These are phyloP conservation scores for Steatornis caripensis DNA, from an alignment of 2,113 vertebrate species.

Conservation along the genomic window DNA sequence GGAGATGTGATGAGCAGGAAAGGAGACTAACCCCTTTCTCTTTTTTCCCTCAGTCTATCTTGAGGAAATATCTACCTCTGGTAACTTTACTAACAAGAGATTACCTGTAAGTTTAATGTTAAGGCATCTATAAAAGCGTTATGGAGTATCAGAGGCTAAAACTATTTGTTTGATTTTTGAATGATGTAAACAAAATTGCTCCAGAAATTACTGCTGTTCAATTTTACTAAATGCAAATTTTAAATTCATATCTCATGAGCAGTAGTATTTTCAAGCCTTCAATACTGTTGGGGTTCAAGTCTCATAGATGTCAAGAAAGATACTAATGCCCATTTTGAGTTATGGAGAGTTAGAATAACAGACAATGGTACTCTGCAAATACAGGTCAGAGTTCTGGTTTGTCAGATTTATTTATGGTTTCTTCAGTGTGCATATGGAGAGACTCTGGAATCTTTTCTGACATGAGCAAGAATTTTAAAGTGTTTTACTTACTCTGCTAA, in stretches of 20 bases:
- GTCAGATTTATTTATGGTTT: neutral
- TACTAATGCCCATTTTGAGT: neutral
- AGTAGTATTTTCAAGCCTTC: neutral
- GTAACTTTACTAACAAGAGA: neutral
- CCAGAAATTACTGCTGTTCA: neutral
- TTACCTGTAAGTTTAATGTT: neutral
- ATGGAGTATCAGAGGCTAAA: neutral
- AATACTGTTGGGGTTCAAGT: neutral
- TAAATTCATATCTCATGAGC: neutral
- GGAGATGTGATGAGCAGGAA: neutral
- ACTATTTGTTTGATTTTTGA: neutral
- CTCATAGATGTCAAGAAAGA: neutral
- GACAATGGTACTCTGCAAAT: neutral
- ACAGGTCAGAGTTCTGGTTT: neutral
- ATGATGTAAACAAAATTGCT: neutral
- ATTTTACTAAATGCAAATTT: neutral
- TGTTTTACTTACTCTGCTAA: neutral
- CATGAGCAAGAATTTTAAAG: neutral
- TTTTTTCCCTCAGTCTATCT: neutral
- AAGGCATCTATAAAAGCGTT: neutral
- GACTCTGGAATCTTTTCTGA: neutral
- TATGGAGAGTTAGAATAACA: neutral
- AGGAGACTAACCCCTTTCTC: neutral
- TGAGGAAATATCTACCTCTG: conserved; percentile 46
- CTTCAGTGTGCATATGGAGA: neutral